Evolutionary conservation across 2,888 invertebrate species (phyloP).

Genomic region (Drosophila bunnanda): DNA sequence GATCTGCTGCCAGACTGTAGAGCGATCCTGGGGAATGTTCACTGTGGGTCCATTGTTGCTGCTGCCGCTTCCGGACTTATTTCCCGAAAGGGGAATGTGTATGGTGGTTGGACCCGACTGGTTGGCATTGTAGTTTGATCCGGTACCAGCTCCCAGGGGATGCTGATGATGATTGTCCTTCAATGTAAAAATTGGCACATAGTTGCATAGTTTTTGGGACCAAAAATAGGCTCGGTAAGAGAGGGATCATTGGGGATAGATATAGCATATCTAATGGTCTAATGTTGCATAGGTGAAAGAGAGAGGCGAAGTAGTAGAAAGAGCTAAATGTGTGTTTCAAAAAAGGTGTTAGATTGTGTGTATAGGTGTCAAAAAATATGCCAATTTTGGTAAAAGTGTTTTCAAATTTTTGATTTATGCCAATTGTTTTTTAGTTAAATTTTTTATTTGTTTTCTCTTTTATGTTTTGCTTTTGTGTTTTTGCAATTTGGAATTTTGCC

Average conservation of each 20-base stretch:
- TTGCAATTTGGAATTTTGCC: slow-evolving; percentile 37
- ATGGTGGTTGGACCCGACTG: slow-evolving; percentile 76
- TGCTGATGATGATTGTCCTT: slow-evolving; percentile 82
- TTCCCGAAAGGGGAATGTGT: slow-evolving; percentile 89
- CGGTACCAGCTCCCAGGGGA: slow-evolving; percentile 82
- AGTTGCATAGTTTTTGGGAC: slow-evolving; percentile 29
- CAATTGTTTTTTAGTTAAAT: slow-evolving; percentile 37
- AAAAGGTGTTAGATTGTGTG: slow-evolving; percentile 3
- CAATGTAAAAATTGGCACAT: slow-evolving; percentile 64
- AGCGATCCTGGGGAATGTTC: slow-evolving; percentile 93
- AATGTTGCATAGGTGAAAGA: slow-evolving; percentile 20
- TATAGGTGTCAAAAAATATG: not conserved
- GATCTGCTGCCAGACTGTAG: slow-evolving; percentile 97
- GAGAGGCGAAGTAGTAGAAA: slow-evolving; percentile 17
- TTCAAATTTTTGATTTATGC: slow-evolving; percentile 32
- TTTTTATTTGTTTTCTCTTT: slow-evolving; percentile 29
- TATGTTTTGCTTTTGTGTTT: slow-evolving; percentile 15
- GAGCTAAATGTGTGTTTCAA: slow-evolving; percentile 16
- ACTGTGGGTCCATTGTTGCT: slow-evolving; percentile 90
- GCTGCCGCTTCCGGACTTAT: slow-evolving; percentile 17
- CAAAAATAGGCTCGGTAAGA: slow-evolving; percentile 20
- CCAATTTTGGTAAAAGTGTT: slow-evolving; percentile 16
- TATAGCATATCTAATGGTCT: slow-evolving; percentile 28
- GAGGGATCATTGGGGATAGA: slow-evolving; percentile 14
- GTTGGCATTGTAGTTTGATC: slow-evolving; percentile 80